Percentiles rank a stretch among this genome's conserved stretches.
Conservation (phyloP, 2,797 vertebrate species). For the Neosilurus hyrtlii region DNA sequence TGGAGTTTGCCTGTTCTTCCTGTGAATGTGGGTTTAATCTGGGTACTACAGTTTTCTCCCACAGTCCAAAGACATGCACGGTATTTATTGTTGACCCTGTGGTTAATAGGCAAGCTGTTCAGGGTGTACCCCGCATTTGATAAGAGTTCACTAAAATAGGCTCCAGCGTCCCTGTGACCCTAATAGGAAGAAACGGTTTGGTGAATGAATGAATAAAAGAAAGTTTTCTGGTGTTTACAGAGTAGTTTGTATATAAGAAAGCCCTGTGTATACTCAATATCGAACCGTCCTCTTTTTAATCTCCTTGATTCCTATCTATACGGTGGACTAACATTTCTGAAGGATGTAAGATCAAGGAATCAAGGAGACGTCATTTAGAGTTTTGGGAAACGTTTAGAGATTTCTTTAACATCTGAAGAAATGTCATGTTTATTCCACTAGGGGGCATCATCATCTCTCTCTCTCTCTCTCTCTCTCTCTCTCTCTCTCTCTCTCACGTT, state of each 20-base stretch:
- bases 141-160: too few species aligned
- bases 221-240: neutral
- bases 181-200: too few species aligned
- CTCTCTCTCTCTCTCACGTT: neutral
- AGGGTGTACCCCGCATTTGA: too few species aligned
- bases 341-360: neutral
- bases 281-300: neutral
- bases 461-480: neutral
- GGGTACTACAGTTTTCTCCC: too few species aligned
- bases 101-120: too few species aligned
- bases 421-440: conserved; percentile 5
- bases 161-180: too few species aligned
- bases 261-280: neutral
- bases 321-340: neutral
- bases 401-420: neutral
- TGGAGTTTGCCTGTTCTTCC: too few species aligned
- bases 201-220: too few species aligned
- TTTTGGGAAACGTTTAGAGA: neutral
- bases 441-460: conserved; percentile 16
- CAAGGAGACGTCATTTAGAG: neutral
- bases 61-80: too few species aligned
- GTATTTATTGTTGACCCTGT: too few species aligned
- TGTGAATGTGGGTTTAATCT: too few species aligned
- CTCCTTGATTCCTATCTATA: too few species aligned
- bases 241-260: neutral